Base-by-base conservation (phyloP, 2,888 invertebrate genomes). In the Subacronicta megacephala region DNA sequence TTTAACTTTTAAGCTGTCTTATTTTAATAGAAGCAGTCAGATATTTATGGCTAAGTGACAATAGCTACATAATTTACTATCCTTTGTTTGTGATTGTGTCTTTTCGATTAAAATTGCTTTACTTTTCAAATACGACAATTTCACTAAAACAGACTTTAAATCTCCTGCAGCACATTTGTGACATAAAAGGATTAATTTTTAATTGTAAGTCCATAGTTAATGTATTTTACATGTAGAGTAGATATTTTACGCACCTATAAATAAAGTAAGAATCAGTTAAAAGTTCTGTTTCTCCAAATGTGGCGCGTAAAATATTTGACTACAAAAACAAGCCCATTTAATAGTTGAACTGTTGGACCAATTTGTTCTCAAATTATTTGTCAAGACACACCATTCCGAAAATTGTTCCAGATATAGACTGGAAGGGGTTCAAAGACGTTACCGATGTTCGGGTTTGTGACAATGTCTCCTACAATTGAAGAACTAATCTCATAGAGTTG, bases 301-400 rank as follows among this genome's bases (percentile, higher is more conserved):
- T 55, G 59, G 46, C 46, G 41, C 57, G 55, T 56, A 40, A 72
- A 75, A 72, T 76, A 79, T 77, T 72, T 59, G 53, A 70, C 70
- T 69, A 72, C 64, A 75, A 51, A 77, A 89, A 90, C 88, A 86
- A 84, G 82, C 71, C 82, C 74, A 82, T 85, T 87, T 86, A 85
- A 81, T 79, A 74, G 81, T 83, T 82, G 83, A 87, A 86, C 85
- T 87, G 88, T 88, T 83, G 79, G 68, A 87, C 82, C 85, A 84
- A 91, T 93, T 91, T 89, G 90, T 89, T 79, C 83, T 81, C 75
- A 86, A 93, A 90, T 90, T 91, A 90, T 92, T 92, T 90, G 91
- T 93, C 90, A 88, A 83, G 86, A 80, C 81, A 77, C 82, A 80
- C 85, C 87, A 90, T 92, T 90, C 88, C 85, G 84, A 86, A 90